Percentiles rank a stretch among this genome's conserved stretches.
Conservation (phyloP, 2,888 invertebrate species). For the Pterostichus niger region DNA sequence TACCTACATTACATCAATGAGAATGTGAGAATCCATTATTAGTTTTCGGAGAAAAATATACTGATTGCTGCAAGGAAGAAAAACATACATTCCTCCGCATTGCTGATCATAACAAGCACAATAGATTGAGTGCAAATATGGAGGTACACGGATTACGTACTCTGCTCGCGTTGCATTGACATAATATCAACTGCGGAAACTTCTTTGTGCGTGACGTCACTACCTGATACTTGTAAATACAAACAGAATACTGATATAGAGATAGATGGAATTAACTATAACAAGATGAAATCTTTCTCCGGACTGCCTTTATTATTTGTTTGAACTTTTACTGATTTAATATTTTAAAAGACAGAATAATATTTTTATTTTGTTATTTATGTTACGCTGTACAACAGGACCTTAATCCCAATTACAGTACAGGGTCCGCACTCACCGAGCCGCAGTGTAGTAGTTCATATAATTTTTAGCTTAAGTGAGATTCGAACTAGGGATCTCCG, state of each 20-base stretch:
- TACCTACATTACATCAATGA: not conserved
- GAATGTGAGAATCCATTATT: not conserved
- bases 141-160: not conserved
- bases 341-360: too few species aligned
- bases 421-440: too few species aligned
- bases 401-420: too few species aligned
- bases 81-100: not conserved
- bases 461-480: too few species aligned
- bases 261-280: not conserved
- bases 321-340: too few species aligned
- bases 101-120: conserved; percentile 7
- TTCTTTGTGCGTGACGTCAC: conserved; percentile 5
- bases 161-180: conserved; percentile 11
- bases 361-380: too few species aligned
- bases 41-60: not conserved
- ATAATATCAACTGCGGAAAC: conserved; percentile 10
- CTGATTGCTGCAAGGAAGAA: not conserved
- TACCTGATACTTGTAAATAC: not conserved
- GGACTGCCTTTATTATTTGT: too few species aligned
- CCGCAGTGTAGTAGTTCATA: too few species aligned
- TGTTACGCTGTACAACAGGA: too few species aligned
- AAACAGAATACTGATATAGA: not conserved
- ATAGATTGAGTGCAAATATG: conserved; percentile 15
- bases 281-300: too few species aligned
- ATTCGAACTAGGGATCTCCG: too few species aligned